These are phyloP conservation scores for Zaprionus davidi DNA, from an alignment of 1,140 invertebrate genomes.

Conservation along the genomic window DNA sequence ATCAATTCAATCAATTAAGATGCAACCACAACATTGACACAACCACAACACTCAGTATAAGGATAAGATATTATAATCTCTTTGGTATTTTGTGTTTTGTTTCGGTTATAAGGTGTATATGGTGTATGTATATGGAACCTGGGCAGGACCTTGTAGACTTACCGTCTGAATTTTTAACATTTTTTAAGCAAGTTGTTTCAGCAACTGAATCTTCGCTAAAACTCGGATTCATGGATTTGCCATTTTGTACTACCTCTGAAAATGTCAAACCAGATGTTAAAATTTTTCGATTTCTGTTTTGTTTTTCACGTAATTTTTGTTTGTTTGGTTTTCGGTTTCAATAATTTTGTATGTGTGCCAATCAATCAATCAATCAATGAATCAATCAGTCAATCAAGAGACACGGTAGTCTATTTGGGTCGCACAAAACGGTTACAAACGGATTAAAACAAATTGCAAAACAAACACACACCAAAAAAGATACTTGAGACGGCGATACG, in stretches of 20 bases:
- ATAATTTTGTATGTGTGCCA: conserved; percentile 29
- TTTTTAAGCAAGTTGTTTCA: conserved; percentile 90
- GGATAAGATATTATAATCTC: conserved; percentile 44
- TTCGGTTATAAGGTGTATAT: conserved; percentile 24
- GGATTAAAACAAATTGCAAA: background rate
- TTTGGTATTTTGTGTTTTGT: conserved; percentile 34
- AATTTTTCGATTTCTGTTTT: conserved; percentile 47
- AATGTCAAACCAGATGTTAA: conserved; percentile 80
- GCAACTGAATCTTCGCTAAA: conserved; percentile 91
- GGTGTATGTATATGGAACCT: conserved; percentile 45
- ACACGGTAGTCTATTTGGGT: conserved; percentile 74
- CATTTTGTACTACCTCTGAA: conserved; percentile 85
- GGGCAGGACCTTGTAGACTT: conserved; percentile 85
- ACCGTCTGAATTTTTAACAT: conserved; percentile 93
- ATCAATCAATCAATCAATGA: conserved; percentile 31
- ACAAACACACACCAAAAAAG: conserved; percentile 39
- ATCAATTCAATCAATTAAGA: conserved; percentile 72
- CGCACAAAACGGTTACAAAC: conserved; percentile 60
- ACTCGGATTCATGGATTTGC: conserved; percentile 88
- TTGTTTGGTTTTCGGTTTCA: conserved; percentile 29
- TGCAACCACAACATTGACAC: conserved; percentile 82
- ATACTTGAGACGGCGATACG: conserved; percentile 7
- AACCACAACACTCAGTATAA: conserved; percentile 78
- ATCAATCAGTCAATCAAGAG: conserved; percentile 38
- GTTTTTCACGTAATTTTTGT: conserved; percentile 35